These are phyloP conservation scores for Notechis scutatus DNA, from an alignment of 2,113 vertebrate genomes.

Conservation along the genomic window DNA sequence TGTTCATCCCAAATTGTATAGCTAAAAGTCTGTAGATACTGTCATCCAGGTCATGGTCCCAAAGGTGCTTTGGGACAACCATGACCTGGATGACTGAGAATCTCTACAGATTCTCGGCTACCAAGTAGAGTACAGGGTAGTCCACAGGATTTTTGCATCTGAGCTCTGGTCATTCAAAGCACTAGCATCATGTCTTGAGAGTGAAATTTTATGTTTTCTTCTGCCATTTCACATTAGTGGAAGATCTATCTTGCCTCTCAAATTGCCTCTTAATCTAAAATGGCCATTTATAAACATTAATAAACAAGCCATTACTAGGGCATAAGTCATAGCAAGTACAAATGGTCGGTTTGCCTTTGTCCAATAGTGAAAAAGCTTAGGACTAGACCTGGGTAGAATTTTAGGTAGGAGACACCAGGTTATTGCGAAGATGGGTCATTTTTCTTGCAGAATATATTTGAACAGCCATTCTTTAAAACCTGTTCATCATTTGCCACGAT, in stretches of 20 bases:
- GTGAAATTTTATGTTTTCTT: neutral
- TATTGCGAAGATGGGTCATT: neutral
- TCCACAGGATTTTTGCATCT: neutral
- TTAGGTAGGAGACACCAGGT: neutral
- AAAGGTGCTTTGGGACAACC: too few species aligned
- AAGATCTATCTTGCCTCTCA: neutral
- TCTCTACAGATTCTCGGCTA: neutral
- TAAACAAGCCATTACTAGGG: neutral
- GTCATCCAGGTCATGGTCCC: too few species aligned
- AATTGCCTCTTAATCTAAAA: neutral
- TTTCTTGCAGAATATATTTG: neutral
- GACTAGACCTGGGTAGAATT: neutral
- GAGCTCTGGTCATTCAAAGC: neutral
- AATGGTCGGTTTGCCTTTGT: neutral
- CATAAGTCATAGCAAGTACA: neutral
- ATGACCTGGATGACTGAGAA: too few species aligned
- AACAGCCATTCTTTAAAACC: neutral
- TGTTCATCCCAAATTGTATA: too few species aligned
- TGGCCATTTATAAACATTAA: neutral
- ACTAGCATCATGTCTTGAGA: neutral
- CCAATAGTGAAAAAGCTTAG: neutral
- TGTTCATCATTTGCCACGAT: neutral
- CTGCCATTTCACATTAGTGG: neutral
- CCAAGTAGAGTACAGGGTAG: neutral
- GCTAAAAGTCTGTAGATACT: too few species aligned